Conservation (phyloP, 2,888 invertebrate genomes). For the Plagodis pulveraria region DNA sequence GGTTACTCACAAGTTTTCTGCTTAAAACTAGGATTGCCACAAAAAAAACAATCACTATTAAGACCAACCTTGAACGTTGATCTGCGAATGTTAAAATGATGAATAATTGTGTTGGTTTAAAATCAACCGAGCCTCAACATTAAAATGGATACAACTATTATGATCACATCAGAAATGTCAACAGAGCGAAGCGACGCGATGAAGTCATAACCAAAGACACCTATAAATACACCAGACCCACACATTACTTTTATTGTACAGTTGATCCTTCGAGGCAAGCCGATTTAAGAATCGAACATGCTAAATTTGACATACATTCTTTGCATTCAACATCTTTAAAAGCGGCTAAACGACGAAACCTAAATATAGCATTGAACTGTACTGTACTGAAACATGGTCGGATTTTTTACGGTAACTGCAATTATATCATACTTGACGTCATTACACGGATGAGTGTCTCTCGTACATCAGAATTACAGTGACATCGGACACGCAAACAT, state of each 20-base stretch:
- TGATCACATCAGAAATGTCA: slow-evolving; percentile 52
- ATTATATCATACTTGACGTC: slow-evolving; percentile 51
- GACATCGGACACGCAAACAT: slow-evolving; percentile 49
- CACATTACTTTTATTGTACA: slow-evolving; percentile 61
- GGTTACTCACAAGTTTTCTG: slow-evolving; percentile 56
- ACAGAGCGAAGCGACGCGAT: slow-evolving; percentile 58
- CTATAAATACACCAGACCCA: slow-evolving; percentile 73
- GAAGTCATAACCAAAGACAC: slow-evolving; percentile 75
- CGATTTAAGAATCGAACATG: slow-evolving; percentile 32
- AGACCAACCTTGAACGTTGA: slow-evolving; percentile 36
- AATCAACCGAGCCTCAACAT: slow-evolving; percentile 34
- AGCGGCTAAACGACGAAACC: slow-evolving; percentile 21
- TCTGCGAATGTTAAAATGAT: slow-evolving; percentile 29
- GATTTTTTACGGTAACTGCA: slow-evolving; percentile 39
- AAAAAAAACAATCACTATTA: slow-evolving; percentile 30
- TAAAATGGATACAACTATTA: slow-evolving; percentile 41
- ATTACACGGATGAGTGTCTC: slow-evolving; percentile 48
- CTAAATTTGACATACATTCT: slow-evolving; percentile 14
- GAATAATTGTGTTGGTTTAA: slow-evolving; percentile 33
- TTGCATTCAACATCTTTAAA: slow-evolving; percentile 7
- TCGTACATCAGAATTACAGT: slow-evolving; percentile 45
- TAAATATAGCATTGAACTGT: slow-evolving; percentile 27
- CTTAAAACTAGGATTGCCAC: slow-evolving; percentile 33
- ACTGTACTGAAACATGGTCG: slow-evolving; percentile 34
- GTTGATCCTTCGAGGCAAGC: slow-evolving; percentile 42